phyloP scores from a whole-genome alignment of 2,888 invertebrate genomes.

The Biston betularia region DNA sequence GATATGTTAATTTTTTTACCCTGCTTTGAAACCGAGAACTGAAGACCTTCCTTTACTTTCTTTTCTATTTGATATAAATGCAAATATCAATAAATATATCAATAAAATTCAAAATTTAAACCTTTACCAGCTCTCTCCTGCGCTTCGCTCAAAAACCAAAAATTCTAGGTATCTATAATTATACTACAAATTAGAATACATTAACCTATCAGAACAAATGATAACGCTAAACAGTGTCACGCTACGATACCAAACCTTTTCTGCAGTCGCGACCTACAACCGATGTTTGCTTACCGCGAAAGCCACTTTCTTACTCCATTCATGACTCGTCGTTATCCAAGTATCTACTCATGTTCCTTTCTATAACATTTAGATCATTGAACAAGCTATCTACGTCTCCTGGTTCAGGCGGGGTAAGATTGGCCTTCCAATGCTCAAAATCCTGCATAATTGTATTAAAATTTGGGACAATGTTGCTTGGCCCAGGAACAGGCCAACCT shows the following conservation, averaged over 20 bases:
- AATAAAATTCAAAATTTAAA: too few species aligned
- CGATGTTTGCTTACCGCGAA: conserved; percentile 33
- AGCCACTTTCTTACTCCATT: conserved; percentile 46
- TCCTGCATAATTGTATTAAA: conserved; percentile 50
- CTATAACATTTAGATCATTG: conserved; percentile 37
- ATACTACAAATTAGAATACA: too few species aligned
- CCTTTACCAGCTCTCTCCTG: too few species aligned
- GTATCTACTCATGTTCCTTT: conserved; percentile 36
- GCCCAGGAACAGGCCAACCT: conserved; percentile 15
- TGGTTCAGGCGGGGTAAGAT: conserved; percentile 38
- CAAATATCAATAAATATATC: too few species aligned
- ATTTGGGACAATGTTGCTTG: conserved; percentile 38
- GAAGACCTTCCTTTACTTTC: too few species aligned
- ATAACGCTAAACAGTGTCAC: neutral
- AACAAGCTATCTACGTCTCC: conserved; percentile 43
- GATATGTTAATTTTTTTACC: too few species aligned
- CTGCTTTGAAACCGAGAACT: too few species aligned
- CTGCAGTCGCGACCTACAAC: conserved; percentile 13
- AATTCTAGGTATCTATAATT: too few species aligned
- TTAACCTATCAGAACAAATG: conserved; percentile 1
- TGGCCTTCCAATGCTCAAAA: conserved; percentile 54
- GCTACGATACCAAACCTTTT: neutral
- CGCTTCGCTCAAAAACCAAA: too few species aligned
- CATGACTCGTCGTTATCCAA: conserved; percentile 42
- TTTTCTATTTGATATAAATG: too few species aligned